Base-by-base conservation (phyloP, 2,113 vertebrate species). In the Miniopterus natalensis region DNA sequence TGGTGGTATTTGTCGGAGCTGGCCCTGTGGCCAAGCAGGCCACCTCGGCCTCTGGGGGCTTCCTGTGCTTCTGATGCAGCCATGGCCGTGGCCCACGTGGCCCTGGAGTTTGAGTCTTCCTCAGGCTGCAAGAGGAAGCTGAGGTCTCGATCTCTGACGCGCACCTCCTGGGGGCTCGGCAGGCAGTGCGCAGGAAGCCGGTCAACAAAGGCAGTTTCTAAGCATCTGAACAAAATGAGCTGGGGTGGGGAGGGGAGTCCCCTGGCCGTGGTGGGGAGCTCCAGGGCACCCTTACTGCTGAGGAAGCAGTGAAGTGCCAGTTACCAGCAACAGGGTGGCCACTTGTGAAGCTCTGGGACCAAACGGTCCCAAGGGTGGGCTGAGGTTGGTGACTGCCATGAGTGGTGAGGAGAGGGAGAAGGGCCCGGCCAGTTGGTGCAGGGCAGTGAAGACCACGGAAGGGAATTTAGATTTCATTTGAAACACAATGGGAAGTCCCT, bases 121-220 rank as follows among this genome's bases (percentile, higher is more conserved):
- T 65, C 13, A 5, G 13, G 7, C 63, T 15, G 31, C 63, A 31
- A n/a, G 63, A 66, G 63, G 63, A 66, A 74, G 14, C 57, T 3
- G 14, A 1, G 55, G 63, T 49, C n/a, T 57, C 36, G 79, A 53
- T 7, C 36, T n/a, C 25, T 9, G 74, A 21, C 23, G 1, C 2
- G 1, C 18, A 70, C 47, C 27, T 68, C 23, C 66, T 40, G 9
- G 51, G 66, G 86, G 21, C 57, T 27, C 1, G 8, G 51, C 6
- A 6, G 74, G 45, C 70, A 40, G 59, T 9, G 13, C 84, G 29
- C 79, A 36, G 84, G 13, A 66, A 40, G 68, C 3, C 20, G 0
- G 23, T 5, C 15, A 2, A 1, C 4, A 5, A 14, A 61, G 11
- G 1, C n/a, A 21, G 17, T 1, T 57, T 20, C 25, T 57, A 6